Conservation (phyloP, 2,113 vertebrate species). For the Lethenteron camtschaticum region DNA sequence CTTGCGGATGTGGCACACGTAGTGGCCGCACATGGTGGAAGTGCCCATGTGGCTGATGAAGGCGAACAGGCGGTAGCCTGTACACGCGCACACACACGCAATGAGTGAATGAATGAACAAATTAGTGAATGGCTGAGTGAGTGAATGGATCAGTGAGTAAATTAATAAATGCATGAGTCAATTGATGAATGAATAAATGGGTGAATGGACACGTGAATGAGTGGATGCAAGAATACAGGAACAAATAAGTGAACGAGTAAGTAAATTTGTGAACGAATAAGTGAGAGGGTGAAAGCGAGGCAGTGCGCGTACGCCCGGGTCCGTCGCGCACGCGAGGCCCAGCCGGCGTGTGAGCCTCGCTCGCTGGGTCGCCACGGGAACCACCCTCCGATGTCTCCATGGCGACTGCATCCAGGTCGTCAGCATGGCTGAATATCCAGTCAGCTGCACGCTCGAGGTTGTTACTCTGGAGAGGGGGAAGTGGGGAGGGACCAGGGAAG, state of each 20-base stretch:
- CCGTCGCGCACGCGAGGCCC: slow-evolving; percentile 83
- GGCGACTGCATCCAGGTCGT: slow-evolving; percentile 67
- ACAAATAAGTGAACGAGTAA: too few relatives aligned
- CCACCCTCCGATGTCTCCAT: slow-evolving; percentile 96
- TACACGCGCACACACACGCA: background rate
- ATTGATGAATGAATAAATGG: too few relatives aligned
- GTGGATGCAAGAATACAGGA: too few relatives aligned
- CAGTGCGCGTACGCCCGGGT: slow-evolving; percentile 46
- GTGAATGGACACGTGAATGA: too few relatives aligned
- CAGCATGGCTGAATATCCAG: slow-evolving; percentile 95
- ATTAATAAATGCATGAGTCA: too few relatives aligned
- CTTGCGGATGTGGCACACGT: slow-evolving; percentile 97
- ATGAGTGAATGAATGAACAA: too few relatives aligned
- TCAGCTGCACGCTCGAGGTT: slow-evolving; percentile 74
- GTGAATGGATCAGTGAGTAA: too few relatives aligned
- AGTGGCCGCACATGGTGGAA: slow-evolving; percentile 95
- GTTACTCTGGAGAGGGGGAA: slow-evolving; percentile 38
- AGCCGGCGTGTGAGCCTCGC: slow-evolving; percentile 43
- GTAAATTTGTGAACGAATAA: too few relatives aligned
- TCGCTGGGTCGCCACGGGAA: slow-evolving; percentile 66
- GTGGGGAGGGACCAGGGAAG: too few relatives aligned
- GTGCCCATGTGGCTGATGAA: slow-evolving; percentile 99
- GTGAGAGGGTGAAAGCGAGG: background rate
- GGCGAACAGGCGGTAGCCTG: slow-evolving; percentile 89
- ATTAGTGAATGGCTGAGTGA: too few relatives aligned